phyloP scores from a whole-genome alignment of 2,888 invertebrate genomes.

The Tetanocera ferruginea region DNA sequence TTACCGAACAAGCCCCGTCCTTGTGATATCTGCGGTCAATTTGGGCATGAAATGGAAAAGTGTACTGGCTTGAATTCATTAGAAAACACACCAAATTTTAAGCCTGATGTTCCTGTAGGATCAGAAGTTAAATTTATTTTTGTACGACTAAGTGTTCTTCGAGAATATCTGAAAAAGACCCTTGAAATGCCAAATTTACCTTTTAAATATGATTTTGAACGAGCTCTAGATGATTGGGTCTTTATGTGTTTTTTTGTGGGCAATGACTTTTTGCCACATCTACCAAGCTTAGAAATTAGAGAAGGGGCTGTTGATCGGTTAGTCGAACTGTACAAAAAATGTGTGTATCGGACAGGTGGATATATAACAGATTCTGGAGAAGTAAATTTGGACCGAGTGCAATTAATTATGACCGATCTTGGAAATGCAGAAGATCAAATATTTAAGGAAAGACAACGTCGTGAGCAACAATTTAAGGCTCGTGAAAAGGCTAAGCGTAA shows the following conservation, averaged over 20 bases:
- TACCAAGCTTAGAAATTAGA: constrained; percentile 97
- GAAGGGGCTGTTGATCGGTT: constrained; percentile 97
- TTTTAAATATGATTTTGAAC: constrained; percentile 94
- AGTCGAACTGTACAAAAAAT: constrained; percentile 92
- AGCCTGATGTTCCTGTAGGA: constrained; percentile 74
- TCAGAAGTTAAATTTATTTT: constrained; percentile 91
- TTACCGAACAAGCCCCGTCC: constrained; percentile 96
- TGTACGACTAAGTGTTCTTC: constrained; percentile 90
- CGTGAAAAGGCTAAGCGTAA: constrained; percentile 81
- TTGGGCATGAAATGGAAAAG: constrained; percentile 94
- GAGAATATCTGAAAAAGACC: constrained; percentile 94
- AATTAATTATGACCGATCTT: constrained; percentile 93
- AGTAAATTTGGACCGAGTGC: constrained; percentile 92
- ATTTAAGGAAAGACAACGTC: constrained; percentile 91
- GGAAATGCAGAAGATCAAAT: constrained; percentile 97
- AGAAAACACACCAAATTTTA: constrained; percentile 68
- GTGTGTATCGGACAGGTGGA: constrained; percentile 94
- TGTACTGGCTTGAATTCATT: constrained; percentile 80
- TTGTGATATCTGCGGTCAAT: constrained; percentile 94
- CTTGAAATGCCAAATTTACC: constrained; percentile 92
- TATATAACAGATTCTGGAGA: constrained; percentile 96
- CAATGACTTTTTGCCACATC: constrained; percentile 98
- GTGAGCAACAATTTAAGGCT: constrained; percentile 85
- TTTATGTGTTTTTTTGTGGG: constrained; percentile 99
- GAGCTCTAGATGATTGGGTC: constrained; percentile 98